Base-by-base conservation (phyloP, 2,113 vertebrate genomes). In the Archocentrus centrarchus region DNA sequence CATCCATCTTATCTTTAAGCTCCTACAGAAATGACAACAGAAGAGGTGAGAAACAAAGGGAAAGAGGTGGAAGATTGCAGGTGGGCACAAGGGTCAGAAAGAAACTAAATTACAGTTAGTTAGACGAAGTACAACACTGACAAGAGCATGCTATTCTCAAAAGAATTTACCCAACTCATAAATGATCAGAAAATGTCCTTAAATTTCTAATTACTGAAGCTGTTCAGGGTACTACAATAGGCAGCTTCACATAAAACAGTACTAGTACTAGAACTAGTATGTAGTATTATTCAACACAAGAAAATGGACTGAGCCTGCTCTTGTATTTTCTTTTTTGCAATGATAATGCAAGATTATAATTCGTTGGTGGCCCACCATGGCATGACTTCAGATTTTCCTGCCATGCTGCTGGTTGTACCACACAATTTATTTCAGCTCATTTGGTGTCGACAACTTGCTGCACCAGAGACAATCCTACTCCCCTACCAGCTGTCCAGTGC, bases 1-100 rank as follows among this genome's bases (percentile, higher is more conserved):
- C 97, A 13, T 99, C 97, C 98, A 99, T 99, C 89, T 98, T 98
- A 90, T 99, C 98, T 85, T 98, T 97, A 86, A 99, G 88, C 89
- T 99, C 98, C 98, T 99, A 91, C 86, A 87, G 57, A 84, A 68
- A 81, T 11, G 75, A 84, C 61, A 58, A 80, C 30, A 32, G 59
- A 24, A 81, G 60, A 82, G 57, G 83, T 70, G 27, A 73, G 57
- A 77, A 81, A 82, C 32, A 63, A 37, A 35, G 5, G 13, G 10
- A 41, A 39, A 55, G 60, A 47, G 53, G 20, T 20, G 37, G 55
- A 15, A 59, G 14, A 9, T 7, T 47, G 15, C 20, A 0, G 78
- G 77, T 61, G 41, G 17, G 22, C 24, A 63, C n/a, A 39, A 27
- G 2, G 22, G 61, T 59, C 41, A 73, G 58, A 14, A 55, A 37